These are phyloP conservation scores for Furcula furcula DNA, from an alignment of 2,888 invertebrate species.

Conservation along the genomic window DNA sequence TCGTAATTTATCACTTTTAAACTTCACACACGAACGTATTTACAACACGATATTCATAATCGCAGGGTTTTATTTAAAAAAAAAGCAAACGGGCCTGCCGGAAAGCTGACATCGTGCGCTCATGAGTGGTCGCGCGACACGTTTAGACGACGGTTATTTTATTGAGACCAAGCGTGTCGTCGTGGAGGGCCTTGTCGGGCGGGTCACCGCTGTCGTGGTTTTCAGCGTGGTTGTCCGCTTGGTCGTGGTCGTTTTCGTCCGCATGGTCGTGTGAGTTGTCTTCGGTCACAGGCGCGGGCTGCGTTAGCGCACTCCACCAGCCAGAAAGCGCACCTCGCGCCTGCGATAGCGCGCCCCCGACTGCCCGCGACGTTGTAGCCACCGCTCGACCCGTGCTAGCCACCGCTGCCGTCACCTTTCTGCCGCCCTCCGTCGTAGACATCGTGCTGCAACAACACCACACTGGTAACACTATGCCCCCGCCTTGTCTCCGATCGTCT, in stretches of 20 bases:
- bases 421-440: slow-evolving; percentile 96
- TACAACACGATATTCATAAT: not conserved
- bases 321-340: slow-evolving; percentile 93
- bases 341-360: slow-evolving; percentile 92
- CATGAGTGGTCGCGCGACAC: slow-evolving; percentile 3
- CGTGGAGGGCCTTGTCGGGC: slow-evolving; percentile 62
- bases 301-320: slow-evolving; percentile 87
- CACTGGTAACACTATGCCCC: not conserved
- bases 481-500: no score
- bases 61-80: not conserved
- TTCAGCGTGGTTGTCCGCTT: slow-evolving; percentile 25
- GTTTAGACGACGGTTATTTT: slow-evolving; percentile 54
- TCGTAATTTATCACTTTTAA: not conserved
- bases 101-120: no score
- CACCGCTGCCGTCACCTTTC: slow-evolving; percentile 96
- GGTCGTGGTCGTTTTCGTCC: slow-evolving; percentile 42
- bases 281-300: slow-evolving; percentile 36
- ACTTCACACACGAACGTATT: not conserved
- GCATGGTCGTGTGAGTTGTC: slow-evolving; percentile 9
- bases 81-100: no score
- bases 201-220: slow-evolving; percentile 35
- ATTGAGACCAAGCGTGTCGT: slow-evolving; percentile 36
- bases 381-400: slow-evolving; percentile 95
- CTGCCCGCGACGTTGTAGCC: slow-evolving; percentile 74
- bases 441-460: slow-evolving; percentile 95